phyloP scores from a whole-genome alignment of 2,797 vertebrate genomes.

The Falco biarmicus region DNA sequence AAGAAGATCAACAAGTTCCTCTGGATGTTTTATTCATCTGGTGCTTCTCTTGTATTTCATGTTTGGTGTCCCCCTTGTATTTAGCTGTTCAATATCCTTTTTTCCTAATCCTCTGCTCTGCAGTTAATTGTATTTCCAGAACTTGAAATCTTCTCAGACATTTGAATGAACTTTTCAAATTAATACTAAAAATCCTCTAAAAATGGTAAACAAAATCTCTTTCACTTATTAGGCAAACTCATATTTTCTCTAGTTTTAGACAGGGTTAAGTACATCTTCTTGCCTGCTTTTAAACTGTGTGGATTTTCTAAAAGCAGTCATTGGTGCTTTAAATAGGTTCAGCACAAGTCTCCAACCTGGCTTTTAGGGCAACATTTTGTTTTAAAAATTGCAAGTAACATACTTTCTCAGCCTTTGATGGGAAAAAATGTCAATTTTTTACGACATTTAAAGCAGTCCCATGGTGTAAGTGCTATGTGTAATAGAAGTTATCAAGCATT shows the following conservation, averaged over 20 bases:
- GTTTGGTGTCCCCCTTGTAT: background rate
- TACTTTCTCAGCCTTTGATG: background rate
- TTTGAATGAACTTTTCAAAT: background rate
- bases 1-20: background rate
- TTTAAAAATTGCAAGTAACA: background rate
- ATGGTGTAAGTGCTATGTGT: background rate
- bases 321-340: background rate
- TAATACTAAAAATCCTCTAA: accelerated
- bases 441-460: background rate
- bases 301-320: background rate
- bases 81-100: background rate
- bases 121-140: background rate
- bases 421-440: background rate
- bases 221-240: background rate
- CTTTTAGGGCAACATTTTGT: background rate
- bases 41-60: background rate
- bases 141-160: background rate
- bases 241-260: background rate
- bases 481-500: background rate
- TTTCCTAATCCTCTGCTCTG: background rate
- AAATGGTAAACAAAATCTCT: background rate
- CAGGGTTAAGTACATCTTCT: background rate
- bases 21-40: background rate
- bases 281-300: background rate
- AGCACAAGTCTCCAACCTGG: background rate